phyloP scores from a whole-genome alignment of 2,113 vertebrate species.

The Ammodytes dubius region DNA sequence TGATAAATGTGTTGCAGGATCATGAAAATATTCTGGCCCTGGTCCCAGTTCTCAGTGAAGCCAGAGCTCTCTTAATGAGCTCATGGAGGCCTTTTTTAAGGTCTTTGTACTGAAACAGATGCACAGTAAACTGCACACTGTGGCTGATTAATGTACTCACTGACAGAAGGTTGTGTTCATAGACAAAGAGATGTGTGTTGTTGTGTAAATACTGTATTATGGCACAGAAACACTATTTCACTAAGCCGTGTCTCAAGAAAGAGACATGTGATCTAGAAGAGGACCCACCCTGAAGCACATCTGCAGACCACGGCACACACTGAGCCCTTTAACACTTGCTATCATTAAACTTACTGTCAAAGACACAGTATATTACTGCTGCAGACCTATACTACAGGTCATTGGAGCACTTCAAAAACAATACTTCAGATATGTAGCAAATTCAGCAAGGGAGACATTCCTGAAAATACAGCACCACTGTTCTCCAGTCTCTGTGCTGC shows the following conservation, averaged over 20 bases:
- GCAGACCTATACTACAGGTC: neutral
- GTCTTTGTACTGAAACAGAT: conserved; percentile 43
- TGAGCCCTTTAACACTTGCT: neutral
- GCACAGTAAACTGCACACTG: conserved; percentile 23
- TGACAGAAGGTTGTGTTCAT: conserved; percentile 11
- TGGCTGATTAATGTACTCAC: conserved; percentile 29
- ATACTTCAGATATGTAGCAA: neutral
- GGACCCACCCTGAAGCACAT: conserved; percentile 9
- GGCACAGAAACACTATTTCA: conserved; percentile 1
- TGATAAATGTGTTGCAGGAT: conserved; percentile 54
- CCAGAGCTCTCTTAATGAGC: conserved; percentile 47
- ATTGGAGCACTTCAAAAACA: neutral
- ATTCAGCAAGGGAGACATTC: neutral
- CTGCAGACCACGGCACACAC: neutral
- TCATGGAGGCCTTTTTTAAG: conserved; percentile 42
- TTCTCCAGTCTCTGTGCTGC: neutral
- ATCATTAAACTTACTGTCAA: neutral
- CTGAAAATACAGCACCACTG: too few species aligned
- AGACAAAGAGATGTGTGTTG: conserved; percentile 21
- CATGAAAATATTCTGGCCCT: conserved; percentile 50
- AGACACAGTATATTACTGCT: neutral
- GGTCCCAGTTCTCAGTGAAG: conserved; percentile 43
- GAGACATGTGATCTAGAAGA: conserved; percentile 13
- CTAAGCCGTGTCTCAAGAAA: conserved; percentile 8
- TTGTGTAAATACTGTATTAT: neutral